Conservation (phyloP, 2,888 invertebrate genomes). For the Argynnis bischoffii region DNA sequence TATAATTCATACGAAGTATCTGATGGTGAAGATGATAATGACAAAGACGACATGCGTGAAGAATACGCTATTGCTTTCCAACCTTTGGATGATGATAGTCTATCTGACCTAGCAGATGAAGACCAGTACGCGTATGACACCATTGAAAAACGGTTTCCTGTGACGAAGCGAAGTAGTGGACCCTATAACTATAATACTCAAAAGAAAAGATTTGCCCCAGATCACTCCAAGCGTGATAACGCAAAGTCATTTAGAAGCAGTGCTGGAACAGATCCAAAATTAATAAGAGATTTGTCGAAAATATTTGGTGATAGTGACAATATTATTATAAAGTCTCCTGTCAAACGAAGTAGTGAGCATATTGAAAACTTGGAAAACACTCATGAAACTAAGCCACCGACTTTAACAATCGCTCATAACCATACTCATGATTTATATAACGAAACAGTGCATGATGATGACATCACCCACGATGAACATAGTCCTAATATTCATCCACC, state of each 20-base stretch:
- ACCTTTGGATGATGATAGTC: constrained; percentile 70
- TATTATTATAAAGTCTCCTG: constrained; percentile 73
- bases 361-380: constrained; percentile 56
- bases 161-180: constrained; percentile 85
- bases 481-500: constrained; percentile 44
- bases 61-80: constrained; percentile 77
- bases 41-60: constrained; percentile 72
- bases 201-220: constrained; percentile 61
- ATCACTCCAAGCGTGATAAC: constrained; percentile 61
- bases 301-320: constrained; percentile 82
- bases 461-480: constrained; percentile 65
- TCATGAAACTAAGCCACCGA: constrained; percentile 71
- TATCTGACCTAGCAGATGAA: constrained; percentile 67
- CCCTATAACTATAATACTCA: constrained; percentile 56
- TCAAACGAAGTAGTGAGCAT: constrained; percentile 72
- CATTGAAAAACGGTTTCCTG: constrained; percentile 84
- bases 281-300: constrained; percentile 86
- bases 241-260: constrained; percentile 66
- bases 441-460: constrained; percentile 52
- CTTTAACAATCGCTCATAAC: constrained; percentile 58
- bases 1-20: constrained; percentile 65
- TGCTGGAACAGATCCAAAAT: constrained; percentile 85
- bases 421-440: constrained; percentile 55
- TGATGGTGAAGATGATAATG: constrained; percentile 70
- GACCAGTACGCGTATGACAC: constrained; percentile 69